A percentile compares a stretch with the other conserved stretches of the same genome.
phyloP scores from a whole-genome alignment of 2,888 invertebrate species.

The Scaptodrosophila latifasciaeformis region DNA sequence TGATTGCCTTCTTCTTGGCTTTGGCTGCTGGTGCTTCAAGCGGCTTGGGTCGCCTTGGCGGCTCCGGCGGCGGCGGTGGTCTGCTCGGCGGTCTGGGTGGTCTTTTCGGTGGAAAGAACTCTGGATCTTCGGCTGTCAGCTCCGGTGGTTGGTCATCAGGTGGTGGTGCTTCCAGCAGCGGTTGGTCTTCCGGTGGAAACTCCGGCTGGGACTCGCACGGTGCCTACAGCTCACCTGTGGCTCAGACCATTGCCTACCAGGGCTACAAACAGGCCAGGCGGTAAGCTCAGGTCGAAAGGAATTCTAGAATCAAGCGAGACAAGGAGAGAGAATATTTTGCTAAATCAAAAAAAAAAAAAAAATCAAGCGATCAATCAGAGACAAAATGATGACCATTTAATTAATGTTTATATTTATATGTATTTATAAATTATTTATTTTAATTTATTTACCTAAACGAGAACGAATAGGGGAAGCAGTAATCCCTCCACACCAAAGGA shows the following conservation, averaged over 20 bases:
- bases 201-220: conserved; percentile 75
- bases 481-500: conserved; percentile 8
- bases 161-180: conserved; percentile 56
- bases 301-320: conserved; percentile 31
- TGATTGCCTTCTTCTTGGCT: conserved; percentile 79
- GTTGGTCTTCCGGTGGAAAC: conserved; percentile 68
- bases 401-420: conserved; percentile 63
- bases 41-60: conserved; percentile 64
- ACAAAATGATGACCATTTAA: conserved; percentile 49
- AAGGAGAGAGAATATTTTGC: conserved; percentile 49
- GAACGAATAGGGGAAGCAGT: conserved; percentile 42
- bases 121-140: conserved; percentile 51
- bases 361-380: no score
- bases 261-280: conserved; percentile 75
- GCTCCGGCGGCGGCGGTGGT: conserved; percentile 65
- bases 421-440: conserved; percentile 74
- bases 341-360: conserved; percentile 33
- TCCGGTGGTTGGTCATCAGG: conserved; percentile 68
- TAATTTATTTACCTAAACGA: conserved; percentile 71
- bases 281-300: conserved; percentile 51
- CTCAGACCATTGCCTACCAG: conserved; percentile 77
- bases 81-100: conserved; percentile 69
- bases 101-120: conserved; percentile 70
- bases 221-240: conserved; percentile 77
- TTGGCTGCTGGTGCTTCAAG: conserved; percentile 75